Conservation (phyloP, 2,888 invertebrate genomes). For the Anthoptus insignis region DNA sequence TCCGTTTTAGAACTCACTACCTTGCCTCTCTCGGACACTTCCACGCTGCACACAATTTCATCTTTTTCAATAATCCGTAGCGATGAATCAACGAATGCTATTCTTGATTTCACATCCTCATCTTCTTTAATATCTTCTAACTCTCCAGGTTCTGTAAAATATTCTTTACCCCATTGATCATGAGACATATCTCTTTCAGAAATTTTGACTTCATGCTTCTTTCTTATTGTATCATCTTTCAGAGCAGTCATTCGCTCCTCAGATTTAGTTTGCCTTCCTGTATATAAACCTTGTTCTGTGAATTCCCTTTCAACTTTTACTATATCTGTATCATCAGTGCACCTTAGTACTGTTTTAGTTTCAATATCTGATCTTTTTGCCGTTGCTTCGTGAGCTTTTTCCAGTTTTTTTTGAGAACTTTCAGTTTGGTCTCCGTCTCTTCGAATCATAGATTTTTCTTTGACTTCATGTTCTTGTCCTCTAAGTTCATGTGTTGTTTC, state of each 20-base stretch:
- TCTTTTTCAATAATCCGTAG: slow-evolving; percentile 80
- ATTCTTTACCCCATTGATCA: slow-evolving; percentile 85
- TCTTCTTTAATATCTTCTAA: slow-evolving; percentile 80
- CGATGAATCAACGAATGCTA: slow-evolving; percentile 77
- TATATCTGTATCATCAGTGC: slow-evolving; percentile 76
- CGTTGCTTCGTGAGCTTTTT: slow-evolving; percentile 83
- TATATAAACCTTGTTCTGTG: slow-evolving; percentile 78
- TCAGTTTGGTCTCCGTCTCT: slow-evolving; percentile 81
- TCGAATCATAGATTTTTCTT: slow-evolving; percentile 79
- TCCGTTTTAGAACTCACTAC: slow-evolving; percentile 78
- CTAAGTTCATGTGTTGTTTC: slow-evolving; percentile 79
- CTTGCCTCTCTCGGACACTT: slow-evolving; percentile 80
- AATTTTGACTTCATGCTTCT: slow-evolving; percentile 82
- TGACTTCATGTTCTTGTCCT: slow-evolving; percentile 81
- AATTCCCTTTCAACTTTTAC: slow-evolving; percentile 78
- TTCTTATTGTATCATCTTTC: slow-evolving; percentile 80
- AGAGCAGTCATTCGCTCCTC: slow-evolving; percentile 83
- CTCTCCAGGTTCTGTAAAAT: slow-evolving; percentile 81
- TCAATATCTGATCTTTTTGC: slow-evolving; percentile 80
- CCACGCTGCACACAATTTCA: slow-evolving; percentile 75
- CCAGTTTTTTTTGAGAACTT: slow-evolving; percentile 82
- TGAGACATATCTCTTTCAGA: slow-evolving; percentile 83
- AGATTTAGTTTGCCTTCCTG: slow-evolving; percentile 78
- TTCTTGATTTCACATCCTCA: slow-evolving; percentile 71
- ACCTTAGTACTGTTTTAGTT: slow-evolving; percentile 78